Conservation (phyloP, 2,797 vertebrate species). For the Periophthalmus magnuspinnatus region DNA sequence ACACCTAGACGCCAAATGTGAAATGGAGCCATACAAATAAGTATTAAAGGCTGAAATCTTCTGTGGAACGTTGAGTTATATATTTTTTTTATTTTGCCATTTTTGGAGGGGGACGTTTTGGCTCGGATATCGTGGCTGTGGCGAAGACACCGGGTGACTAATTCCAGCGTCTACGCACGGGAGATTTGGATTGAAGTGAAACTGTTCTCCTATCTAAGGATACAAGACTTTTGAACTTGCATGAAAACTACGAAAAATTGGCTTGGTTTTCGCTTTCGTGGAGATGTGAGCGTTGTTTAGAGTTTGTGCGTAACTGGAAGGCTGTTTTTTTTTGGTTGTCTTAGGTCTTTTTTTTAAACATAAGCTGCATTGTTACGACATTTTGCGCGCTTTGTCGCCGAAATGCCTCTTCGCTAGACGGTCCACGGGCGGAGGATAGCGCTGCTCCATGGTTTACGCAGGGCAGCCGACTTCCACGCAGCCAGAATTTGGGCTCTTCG, state of each 20-base stretch:
- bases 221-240: conserved; percentile 31
- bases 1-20: not conserved
- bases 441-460: conserved; percentile 55
- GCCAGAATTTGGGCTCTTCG: conserved; percentile 42
- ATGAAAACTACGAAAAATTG: conserved; percentile 6
- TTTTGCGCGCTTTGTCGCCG: conserved; percentile 13
- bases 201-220: not conserved
- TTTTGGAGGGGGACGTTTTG: conserved; percentile 5
- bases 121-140: conserved; percentile 48
- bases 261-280: not conserved
- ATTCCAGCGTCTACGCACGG: conserved; percentile 32
- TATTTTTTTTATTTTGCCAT: not conserved
- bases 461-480: conserved; percentile 58
- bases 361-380: conserved; percentile 9
- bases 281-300: not conserved
- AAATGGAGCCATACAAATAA: conserved; percentile 27
- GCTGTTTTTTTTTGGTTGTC: conserved; percentile 11
- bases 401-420: conserved; percentile 51
- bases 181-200: conserved; percentile 33
- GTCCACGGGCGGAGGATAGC: conserved; percentile 51
- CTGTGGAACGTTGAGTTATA: too few relatives aligned
- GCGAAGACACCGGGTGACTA: conserved; percentile 40
- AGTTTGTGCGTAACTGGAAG: conserved; percentile 5
- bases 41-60: too few relatives aligned
- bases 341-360: not conserved